Base-by-base conservation (phyloP, 2,113 vertebrate species). In the Psittacara wagleri region DNA sequence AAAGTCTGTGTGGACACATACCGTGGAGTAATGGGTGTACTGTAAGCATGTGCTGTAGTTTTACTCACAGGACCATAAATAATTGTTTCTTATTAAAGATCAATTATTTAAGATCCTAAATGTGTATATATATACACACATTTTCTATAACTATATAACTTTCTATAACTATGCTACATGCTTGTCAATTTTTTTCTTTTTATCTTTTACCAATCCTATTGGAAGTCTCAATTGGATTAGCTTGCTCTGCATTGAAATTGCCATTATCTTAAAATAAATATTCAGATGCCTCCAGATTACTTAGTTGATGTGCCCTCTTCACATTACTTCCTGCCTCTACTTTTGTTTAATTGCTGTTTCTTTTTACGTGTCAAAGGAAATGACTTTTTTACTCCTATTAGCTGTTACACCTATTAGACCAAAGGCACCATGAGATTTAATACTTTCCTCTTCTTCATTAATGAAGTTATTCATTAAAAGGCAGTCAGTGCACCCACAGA, bases 391-490 rank as follows among this genome's bases (percentile, higher is more conserved):
- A 84, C 13, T 78, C 11, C 29, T 88, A 8, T 88, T 82, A 91
- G 17, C 69, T 75, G 51, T 84, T 17, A 41, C 62, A 91, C 44
- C 51, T 86, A 17, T 64, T 88, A 75, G 55, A 90, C 43, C 11
- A 31, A 69, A 57, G 69, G 62, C 29, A 88, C 6, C 1, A n/a
- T 82, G 61, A 79, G 52, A 73, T 79, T 49, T 78, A 86, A 86
- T 93, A 55, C 28, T 63, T 95, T 78, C 70, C 4, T 39, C 5
- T 48, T 83, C 44, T 94, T 78, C 92, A 88, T 93, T 68, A 64
- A 96, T 88, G 62, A 64, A 52, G 24, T 23, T 81, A n/a, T 61
- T 96, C 83, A 72, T 74, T 92, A 74, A 82, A 82, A 91, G 76
- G 67, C 88, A 88, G 68, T 24, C 54, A 51, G 16, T 57, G 64